Base-by-base conservation (phyloP, 2,797 vertebrate species). In the Echeneis naucrates region DNA sequence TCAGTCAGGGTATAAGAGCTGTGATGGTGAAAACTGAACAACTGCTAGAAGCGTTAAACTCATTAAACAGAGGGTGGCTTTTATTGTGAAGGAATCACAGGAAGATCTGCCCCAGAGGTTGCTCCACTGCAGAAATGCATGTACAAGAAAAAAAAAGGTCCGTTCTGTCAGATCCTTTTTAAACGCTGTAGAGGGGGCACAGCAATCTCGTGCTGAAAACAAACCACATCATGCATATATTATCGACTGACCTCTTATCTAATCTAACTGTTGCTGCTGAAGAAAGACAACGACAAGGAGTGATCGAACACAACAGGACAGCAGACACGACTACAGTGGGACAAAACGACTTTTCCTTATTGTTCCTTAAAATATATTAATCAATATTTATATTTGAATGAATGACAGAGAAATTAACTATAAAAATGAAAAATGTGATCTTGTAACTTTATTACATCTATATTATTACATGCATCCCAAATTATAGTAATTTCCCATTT, bases 151-250 rank as follows among this genome's bases (percentile, higher is more conserved):
- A 26, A 55, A 38, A 54, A 32, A 8, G 19, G 24, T 75, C n/a
- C n/a, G n/a, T n/a, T n/a, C n/a, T 16, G 26, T 13, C 11, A 12
- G 57, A 24, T 48, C 42, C 19, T 8, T 51, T 61, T 57, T 19
- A 52, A 50, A 55, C 42, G 26, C 32, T 23, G 23, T 38, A 21
- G 11, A 5, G 5, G n/a, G n/a, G n/a, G n/a, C n/a, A n/a, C n/a
- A n/a, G n/a, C n/a, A n/a, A n/a, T n/a, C n/a, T n/a, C 59, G 44
- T 35, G 45, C 51, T 19, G 23, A 38, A 67, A 64, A 45, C 19
- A 12, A 35, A 23, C 26, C 8, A 0, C 33, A 14, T 37, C 13
- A 30, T 11, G 54, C 24, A 38, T 38, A 26, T 50, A 32, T 70
- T 70, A 61, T 53, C 35, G 42, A 52, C 48, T 11, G 21, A 61